Conservation (phyloP, 2,888 invertebrate species). For the Cotesia congregata region DNA sequence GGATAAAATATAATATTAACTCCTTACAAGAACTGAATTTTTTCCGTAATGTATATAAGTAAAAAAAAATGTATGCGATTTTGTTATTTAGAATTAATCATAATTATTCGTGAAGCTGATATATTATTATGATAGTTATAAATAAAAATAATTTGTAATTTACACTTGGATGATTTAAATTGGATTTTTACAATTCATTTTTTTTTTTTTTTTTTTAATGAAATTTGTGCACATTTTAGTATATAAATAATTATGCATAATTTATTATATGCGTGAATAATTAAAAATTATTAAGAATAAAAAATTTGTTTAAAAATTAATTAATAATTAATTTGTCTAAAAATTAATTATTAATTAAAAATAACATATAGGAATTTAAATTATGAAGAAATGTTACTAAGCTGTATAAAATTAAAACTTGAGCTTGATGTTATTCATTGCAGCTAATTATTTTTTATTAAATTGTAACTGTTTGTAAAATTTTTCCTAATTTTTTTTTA, state of each 20-base stretch:
- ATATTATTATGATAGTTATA: not conserved
- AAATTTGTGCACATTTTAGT: not conserved
- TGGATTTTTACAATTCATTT: not conserved
- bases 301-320: no score
- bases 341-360: not conserved
- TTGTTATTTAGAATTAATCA: not conserved
- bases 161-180: not conserved
- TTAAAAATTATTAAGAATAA: not conserved
- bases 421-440: not conserved
- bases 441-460: not conserved
- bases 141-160: not conserved
- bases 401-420: not conserved
- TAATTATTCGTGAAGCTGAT: not conserved
- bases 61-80: not conserved
- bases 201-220: not conserved
- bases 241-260: not conserved
- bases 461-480: conserved; percentile 33
- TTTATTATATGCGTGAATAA: not conserved
- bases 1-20: not conserved
- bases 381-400: not conserved
- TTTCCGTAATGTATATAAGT: not conserved
- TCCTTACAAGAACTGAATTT: not conserved
- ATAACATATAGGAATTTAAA: not conserved
- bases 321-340: no score
- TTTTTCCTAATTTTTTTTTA: conserved; percentile 18